Conservation (phyloP, 2,888 invertebrate species). For the Drosophila emarginata region DNA sequence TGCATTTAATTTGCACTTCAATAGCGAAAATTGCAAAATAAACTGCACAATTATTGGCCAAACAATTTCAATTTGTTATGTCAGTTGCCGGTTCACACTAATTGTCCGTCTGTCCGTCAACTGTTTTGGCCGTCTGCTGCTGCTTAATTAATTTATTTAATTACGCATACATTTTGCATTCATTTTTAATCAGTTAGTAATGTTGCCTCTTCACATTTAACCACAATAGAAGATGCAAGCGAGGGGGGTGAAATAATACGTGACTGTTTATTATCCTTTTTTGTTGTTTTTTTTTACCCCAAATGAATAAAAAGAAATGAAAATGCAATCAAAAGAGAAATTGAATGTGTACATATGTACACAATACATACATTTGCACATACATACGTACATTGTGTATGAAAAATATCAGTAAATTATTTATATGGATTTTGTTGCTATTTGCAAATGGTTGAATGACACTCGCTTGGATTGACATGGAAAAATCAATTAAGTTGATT, state of each 20-base stretch:
- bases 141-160: constrained; percentile 78
- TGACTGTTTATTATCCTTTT: constrained; percentile 47
- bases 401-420: constrained; percentile 35
- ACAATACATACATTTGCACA: not conserved
- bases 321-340: constrained; percentile 15
- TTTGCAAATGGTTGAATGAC: constrained; percentile 29
- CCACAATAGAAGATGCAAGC: not conserved
- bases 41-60: constrained; percentile 63
- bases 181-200: constrained; percentile 72
- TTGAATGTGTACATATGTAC: not conserved
- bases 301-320: constrained; percentile 19
- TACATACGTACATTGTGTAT: constrained; percentile 25
- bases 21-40: constrained; percentile 56
- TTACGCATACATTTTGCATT: constrained; percentile 71
- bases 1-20: constrained; percentile 69
- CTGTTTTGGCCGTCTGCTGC: constrained; percentile 33
- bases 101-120: constrained; percentile 33
- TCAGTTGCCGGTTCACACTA: constrained; percentile 43
- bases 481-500: constrained; percentile 70
- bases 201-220: constrained; percentile 45
- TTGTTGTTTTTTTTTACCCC: constrained; percentile 24
- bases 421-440: constrained; percentile 7
- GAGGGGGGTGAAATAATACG: constrained; percentile 27
- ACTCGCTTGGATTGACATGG: constrained; percentile 32
- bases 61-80: constrained; percentile 55